Base-by-base conservation (phyloP, 1,140 invertebrate species). In the Trichomalopsis sarcophagae region DNA sequence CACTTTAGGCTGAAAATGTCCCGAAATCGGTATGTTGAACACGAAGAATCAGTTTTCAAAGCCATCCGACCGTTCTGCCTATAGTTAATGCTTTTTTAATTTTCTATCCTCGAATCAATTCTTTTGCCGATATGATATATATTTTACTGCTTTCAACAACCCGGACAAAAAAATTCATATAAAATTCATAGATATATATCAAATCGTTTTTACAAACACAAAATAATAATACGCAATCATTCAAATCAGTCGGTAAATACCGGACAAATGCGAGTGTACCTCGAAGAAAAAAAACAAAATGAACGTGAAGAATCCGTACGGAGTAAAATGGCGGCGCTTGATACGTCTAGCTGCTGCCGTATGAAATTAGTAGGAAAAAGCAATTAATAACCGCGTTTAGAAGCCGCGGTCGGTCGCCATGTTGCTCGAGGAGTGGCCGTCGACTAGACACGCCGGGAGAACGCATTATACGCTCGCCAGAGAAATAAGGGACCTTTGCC, bases 321-420 rank as follows among this genome's bases (percentile, higher is more conserved):
- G 47, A 62, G 21, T 44, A 50, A 77, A 77, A 80, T 84, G 69
- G 88, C 75, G 62, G 84, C 81, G 84, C 9, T 9, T 40, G 40
- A 40, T 40, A 40, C 40, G 9, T 6, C 40, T 40, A 40, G 74
- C 73, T 74, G 78, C 86, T 84, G 68, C 73, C 76, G 36, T 62
- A 30, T 85, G 82, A 87, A 89, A 88, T 89, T 87, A 80, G 85
- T 89, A 85, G 88, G 76, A 87, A 89, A 89, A 88, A 55, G 87
- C 80, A 88, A 90, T 90, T 90, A 90, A 90, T 90, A 89, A 89
- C 85, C 82, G 55, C 47, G 33, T 80, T 80, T 84, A n/a, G 77
- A 77, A 80, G 76, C 36, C 44, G 47, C 82, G 84, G 81, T 73
- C 86, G 82, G 84, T 87, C 88, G 88, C 82, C 82, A 84, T 84